These are phyloP conservation scores for Oppia nitens DNA, from an alignment of 1,140 invertebrate genomes.

Conservation along the genomic window DNA sequence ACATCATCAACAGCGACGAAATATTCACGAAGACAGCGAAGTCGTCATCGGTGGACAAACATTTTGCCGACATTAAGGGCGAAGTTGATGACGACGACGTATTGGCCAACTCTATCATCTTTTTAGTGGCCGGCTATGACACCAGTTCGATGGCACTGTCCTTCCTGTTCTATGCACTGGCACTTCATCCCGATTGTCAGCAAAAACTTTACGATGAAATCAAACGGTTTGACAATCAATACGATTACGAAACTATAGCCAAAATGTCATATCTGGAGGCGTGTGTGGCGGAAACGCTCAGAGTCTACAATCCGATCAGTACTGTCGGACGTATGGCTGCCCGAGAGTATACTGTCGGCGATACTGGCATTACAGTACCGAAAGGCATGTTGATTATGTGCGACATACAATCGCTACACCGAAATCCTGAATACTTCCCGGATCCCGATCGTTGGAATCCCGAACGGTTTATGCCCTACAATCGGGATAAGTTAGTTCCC, in stretches of 20 bases:
- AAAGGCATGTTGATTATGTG: too few relatives aligned
- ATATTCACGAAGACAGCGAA: too few relatives aligned
- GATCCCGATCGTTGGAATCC: too few relatives aligned
- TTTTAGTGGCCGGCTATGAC: constrained; percentile 47
- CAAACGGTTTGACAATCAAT: neutral
- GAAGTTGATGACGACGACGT: constrained; percentile 37
- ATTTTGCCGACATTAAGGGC: neutral
- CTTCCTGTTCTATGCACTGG: constrained; percentile 38
- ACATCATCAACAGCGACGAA: too few relatives aligned
- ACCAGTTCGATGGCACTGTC: constrained; percentile 37
- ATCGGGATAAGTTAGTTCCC: too few relatives aligned
- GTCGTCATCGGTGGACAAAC: too few relatives aligned
- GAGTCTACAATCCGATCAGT: neutral
- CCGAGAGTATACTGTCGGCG: neutral
- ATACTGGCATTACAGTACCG: neutral
- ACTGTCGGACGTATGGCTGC: neutral
- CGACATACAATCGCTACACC: too few relatives aligned
- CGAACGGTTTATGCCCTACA: too few relatives aligned
- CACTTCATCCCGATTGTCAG: constrained; percentile 37
- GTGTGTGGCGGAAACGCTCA: neutral
- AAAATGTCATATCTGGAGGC: neutral
- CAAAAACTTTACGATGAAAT: too few relatives aligned
- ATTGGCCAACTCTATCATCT: constrained; percentile 41
- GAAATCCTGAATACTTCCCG: too few relatives aligned
- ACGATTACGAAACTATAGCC: neutral